Evolutionary conservation across 1,140 invertebrate species (phyloP), one percentile per base, ranked within the genome.

Genomic region (Ericerus pela): DNA sequence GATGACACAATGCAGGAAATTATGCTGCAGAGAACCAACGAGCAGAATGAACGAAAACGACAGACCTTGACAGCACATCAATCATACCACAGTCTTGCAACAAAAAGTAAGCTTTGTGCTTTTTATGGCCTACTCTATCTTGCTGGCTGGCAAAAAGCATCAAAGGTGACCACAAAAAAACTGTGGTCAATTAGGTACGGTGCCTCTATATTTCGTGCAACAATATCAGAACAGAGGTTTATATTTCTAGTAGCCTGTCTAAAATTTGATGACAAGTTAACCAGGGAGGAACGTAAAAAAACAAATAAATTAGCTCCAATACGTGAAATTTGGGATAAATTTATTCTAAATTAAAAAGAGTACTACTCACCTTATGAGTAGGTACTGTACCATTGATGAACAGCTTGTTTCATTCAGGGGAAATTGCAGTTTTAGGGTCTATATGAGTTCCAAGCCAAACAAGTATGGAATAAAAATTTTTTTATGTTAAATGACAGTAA

Each of bases 401-500:
- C 62, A 65, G 55, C 58, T 73, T 6, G 54, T 62, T 54, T 51
- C 59, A n/a, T 73, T 71, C 55, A 30, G 68, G 16, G 70, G 68
- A 27, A 53, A 65, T 20, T 71, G 67, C 56, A 10, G n/a, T n/a
- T 73, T 72, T 53, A 61, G 62, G 10, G 67, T 69, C 54, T 71
- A 70, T 55, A 68, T 73, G 20, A 67, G 67, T 20, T 58, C 24
- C 37, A 70, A 68, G 57, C 66, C 66, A 66, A 62, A 59, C 22
- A 67, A 68, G 61, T 75, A 73, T 63, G 73, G 69, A 18, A 65
- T 73, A 47, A 73, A 74, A 64, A 61, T 69, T 56, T 68, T 63
- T 61, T n/a, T n/a, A 59, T 59, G 51, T 54, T 69, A 22, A 60
- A 58, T 56, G 63, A 68, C 62, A 60, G 59, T 24, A 56, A 61